phyloP scores from a whole-genome alignment of 2,113 vertebrate genomes.

The Engraulis encrasicolus region DNA sequence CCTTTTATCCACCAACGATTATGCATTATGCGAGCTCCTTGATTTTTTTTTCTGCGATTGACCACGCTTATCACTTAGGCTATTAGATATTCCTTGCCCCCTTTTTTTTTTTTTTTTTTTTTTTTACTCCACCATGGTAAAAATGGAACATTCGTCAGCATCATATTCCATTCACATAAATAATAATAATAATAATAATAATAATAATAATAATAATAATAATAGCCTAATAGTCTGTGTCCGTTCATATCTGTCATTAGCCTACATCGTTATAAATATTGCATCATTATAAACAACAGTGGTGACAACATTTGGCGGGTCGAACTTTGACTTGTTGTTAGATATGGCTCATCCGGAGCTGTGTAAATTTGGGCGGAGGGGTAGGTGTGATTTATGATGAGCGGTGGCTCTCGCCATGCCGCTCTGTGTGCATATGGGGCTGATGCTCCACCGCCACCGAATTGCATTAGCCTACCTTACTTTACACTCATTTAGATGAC shows the following conservation, averaged over 20 bases:
- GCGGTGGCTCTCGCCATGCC: slow-evolving; percentile 12
- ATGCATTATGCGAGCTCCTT: slow-evolving; percentile 3
- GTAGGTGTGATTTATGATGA: slow-evolving; percentile 15
- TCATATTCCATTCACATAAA: not conserved
- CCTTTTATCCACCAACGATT: slow-evolving; percentile 18
- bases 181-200: not conserved
- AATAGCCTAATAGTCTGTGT: not conserved
- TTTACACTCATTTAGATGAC: not conserved
- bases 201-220: not conserved
- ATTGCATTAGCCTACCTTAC: slow-evolving; percentile 9
- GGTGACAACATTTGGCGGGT: not conserved
- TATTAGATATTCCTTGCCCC: slow-evolving; percentile 7
- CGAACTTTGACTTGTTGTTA: not conserved
- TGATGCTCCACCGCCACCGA: not conserved
- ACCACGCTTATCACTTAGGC: not conserved
- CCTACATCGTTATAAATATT: too few species aligned
- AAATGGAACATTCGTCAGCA: slow-evolving; percentile 26
- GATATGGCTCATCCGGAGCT: not conserved
- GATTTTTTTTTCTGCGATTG: slow-evolving; percentile 4
- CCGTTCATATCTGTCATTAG: not conserved
- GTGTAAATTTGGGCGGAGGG: slow-evolving; percentile 5
- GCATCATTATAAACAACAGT: not conserved
- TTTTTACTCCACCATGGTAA: not conserved
- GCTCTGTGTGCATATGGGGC: not conserved
- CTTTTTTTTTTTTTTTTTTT: not conserved